A percentile compares a stretch with the other conserved stretches of the same genome.
Evolutionary conservation across 2,888 invertebrate genomes (phyloP).

Genomic region (Rhyacophila evoluta): DNA sequence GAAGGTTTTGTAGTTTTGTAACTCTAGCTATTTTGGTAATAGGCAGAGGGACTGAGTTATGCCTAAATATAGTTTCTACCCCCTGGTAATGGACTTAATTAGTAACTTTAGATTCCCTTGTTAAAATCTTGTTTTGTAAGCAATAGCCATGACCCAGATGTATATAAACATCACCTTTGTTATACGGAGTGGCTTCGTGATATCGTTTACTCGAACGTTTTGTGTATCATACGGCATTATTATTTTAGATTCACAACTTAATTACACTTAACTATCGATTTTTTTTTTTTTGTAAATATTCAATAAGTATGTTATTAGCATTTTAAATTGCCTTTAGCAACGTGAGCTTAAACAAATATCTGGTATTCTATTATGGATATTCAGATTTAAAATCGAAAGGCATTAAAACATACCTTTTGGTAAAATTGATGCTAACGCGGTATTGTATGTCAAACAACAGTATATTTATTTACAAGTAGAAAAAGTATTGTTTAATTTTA

Average conservation of each 20-base stretch:
- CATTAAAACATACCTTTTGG: too few species aligned
- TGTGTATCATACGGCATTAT: neutral
- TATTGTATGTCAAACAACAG: too few species aligned
- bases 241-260: neutral
- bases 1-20: neutral
- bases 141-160: neutral
- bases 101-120: neutral
- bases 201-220: neutral
- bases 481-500: too few species aligned
- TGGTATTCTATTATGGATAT: too few species aligned
- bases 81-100: neutral
- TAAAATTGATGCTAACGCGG: too few species aligned
- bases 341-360: too few species aligned
- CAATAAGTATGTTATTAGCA: too few species aligned
- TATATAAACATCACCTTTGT: neutral
- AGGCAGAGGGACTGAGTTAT: neutral
- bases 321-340: too few species aligned
- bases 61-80: neutral
- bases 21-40: neutral
- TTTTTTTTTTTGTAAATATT: too few species aligned
- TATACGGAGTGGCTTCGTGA: neutral
- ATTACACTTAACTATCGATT: too few species aligned
- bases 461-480: too few species aligned
- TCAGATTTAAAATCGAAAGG: too few species aligned
- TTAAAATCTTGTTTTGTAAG: neutral